These are phyloP conservation scores for Desmodus rotundus DNA, from an alignment of 2,113 vertebrate genomes.

Conservation along the genomic window DNA sequence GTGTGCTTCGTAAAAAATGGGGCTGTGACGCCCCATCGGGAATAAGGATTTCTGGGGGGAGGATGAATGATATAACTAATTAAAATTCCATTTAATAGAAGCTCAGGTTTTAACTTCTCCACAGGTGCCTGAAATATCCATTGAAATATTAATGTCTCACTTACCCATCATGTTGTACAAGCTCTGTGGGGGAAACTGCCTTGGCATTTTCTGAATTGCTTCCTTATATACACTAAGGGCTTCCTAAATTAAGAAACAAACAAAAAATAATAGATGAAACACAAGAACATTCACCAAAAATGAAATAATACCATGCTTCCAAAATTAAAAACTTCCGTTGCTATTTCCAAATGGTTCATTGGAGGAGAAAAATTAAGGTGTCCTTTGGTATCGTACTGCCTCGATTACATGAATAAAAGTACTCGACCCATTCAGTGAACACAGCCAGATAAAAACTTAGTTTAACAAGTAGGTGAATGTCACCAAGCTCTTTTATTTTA, in stretches of 20 bases:
- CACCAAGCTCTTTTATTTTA: conserved; percentile 55
- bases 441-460: conserved; percentile 14
- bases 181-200: conserved; percentile 97
- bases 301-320: conserved; percentile 9
- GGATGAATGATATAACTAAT: conserved; percentile 36
- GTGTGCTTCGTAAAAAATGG: not conserved
- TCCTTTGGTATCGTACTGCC: not conserved
- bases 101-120: not conserved
- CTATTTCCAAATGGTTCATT: conserved; percentile 27
- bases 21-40: not conserved
- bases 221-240: conserved; percentile 95
- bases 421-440: not conserved
- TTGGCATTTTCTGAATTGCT: conserved; percentile 98
- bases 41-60: not conserved
- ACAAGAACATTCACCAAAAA: conserved; percentile 36
- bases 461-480: not conserved
- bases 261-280: conserved; percentile 22
- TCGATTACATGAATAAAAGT: conserved; percentile 30
- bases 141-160: conserved; percentile 66
- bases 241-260: conserved; percentile 83
- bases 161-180: conserved; percentile 99
- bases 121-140: not conserved
- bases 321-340: conserved; percentile 10
- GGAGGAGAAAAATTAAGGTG: conserved; percentile 8
- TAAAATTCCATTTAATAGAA: not conserved